These are phyloP conservation scores for Bombus fervidus DNA, from an alignment of 1,140 invertebrate species.

Conservation along the genomic window DNA sequence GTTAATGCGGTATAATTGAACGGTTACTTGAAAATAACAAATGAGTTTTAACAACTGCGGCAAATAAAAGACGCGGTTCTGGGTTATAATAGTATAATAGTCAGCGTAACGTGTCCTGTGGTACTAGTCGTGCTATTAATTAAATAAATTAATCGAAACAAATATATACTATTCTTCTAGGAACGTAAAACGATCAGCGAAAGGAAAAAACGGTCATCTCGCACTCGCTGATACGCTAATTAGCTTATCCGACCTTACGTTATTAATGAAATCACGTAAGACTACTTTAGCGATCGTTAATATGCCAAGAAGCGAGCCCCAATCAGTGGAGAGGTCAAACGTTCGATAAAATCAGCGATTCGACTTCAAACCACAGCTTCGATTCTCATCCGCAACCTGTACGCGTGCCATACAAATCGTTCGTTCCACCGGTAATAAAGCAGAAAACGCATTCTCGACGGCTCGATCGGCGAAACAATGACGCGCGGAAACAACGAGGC, in stretches of 20 bases:
- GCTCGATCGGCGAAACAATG: neutral
- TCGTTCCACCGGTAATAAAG: neutral
- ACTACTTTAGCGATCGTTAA: neutral
- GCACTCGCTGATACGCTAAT: too few relatives aligned
- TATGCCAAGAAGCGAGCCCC: neutral
- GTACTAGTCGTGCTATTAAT: too few relatives aligned
- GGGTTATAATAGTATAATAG: too few relatives aligned
- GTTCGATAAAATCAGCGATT: neutral
- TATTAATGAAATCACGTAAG: neutral
- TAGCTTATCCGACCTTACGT: neutral
- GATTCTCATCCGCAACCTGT: neutral
- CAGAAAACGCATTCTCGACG: neutral
- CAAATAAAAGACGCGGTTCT: too few relatives aligned
- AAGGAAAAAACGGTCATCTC: too few relatives aligned
- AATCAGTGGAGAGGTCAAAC: neutral
- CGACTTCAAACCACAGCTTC: neutral
- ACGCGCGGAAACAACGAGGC: neutral
- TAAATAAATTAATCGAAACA: too few relatives aligned
- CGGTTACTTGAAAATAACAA: too few relatives aligned
- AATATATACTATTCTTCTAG: too few relatives aligned
- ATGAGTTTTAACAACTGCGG: too few relatives aligned
- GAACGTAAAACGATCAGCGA: too few relatives aligned
- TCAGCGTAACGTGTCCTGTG: too few relatives aligned
- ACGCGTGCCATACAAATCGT: conserved; percentile 2
- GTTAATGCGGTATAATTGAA: too few relatives aligned